These are phyloP conservation scores for Venusia cambrica DNA, from an alignment of 2,888 invertebrate species.

Conservation along the genomic window DNA sequence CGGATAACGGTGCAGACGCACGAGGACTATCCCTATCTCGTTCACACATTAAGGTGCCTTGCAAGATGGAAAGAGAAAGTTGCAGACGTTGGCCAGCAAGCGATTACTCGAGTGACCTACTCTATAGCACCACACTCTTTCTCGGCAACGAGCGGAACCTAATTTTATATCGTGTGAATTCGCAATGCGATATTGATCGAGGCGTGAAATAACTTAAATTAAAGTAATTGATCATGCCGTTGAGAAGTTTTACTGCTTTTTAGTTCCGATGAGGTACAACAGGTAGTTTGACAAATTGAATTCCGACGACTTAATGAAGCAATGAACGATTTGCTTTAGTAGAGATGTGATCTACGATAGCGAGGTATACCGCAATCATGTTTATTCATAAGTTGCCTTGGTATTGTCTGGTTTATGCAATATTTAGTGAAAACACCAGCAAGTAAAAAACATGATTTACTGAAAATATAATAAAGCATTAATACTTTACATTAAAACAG, in stretches of 20 bases:
- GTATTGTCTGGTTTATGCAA: background rate
- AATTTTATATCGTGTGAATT: slow-evolving; percentile 76
- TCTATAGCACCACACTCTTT: slow-evolving; percentile 79
- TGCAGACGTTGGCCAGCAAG: slow-evolving; percentile 63
- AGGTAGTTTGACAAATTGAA: slow-evolving; percentile 30
- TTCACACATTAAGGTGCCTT: slow-evolving; percentile 27
- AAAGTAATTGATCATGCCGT: slow-evolving; percentile 27
- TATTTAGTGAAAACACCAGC: no score
- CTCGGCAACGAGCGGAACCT: slow-evolving; percentile 79
- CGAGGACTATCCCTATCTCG: slow-evolving; percentile 47
- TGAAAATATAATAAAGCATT: no score
- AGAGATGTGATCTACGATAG: slow-evolving; percentile 8
- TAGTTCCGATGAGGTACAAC: no score
- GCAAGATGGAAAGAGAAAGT: slow-evolving; percentile 42
- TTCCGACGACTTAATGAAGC: slow-evolving; percentile 14
- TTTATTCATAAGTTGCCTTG: slow-evolving; percentile 9
- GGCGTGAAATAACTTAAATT: slow-evolving; percentile 62
- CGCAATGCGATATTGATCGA: slow-evolving; percentile 55
- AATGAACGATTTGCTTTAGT: slow-evolving; percentile 13
- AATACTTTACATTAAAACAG: no score
- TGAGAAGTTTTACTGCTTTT: slow-evolving; percentile 37
- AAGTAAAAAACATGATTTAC: no score
- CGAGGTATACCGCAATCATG: slow-evolving; percentile 19
- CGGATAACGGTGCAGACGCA: slow-evolving; percentile 76
- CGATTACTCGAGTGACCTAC: slow-evolving; percentile 81